Evolutionary conservation across 1,140 invertebrate genomes (phyloP), one percentile per base, ranked within the genome.

Genomic region (Bombus turneri): DNA sequence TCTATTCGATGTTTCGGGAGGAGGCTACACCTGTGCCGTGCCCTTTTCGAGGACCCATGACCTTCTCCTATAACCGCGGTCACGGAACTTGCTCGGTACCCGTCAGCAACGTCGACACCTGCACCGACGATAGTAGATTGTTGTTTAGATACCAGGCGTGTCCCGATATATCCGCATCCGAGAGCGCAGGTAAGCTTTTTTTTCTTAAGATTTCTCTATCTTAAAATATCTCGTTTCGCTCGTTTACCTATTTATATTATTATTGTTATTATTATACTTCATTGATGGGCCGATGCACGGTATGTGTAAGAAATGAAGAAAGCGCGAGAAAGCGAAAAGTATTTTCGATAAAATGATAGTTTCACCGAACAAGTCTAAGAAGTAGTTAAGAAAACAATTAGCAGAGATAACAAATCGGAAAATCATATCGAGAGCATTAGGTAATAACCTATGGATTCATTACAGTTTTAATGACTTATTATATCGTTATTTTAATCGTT

Each of bases 121-220:
- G 98, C 95, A 98, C 98, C 3, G 98, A 99, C 91, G 97, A 98
- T 91, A 98, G 97, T 86, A 96, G 97, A 86, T 95, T 99, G 53
- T 95, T 99, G 69, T 96, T 99, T 89, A 97, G 97, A 92, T 99
- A 98, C 94, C 98, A 99, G 95, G 98, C 98, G 31, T 99, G 98
- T 94, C 98, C 98, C 1, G 98, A 99, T 94, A 97, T 99, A 12
- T 96, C 96, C 39, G 97, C 97, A 68, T 98, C 98, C 3, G 97
- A 98, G 94, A 98, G 97, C 92, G 97, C 97, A 93, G 97, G 97
- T 98, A 94, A 94, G 93, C 15, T 22, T 28, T 4, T 4, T 1
- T 37, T 2, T 3, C 15, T 3, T 22, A 22, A 53, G 47, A 53
- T 22, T 22, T 53, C 59, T 10, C 31, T 13, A 53, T 53, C 28